Conservation (phyloP, 1,140 invertebrate genomes). For the Ips nitidus region DNA sequence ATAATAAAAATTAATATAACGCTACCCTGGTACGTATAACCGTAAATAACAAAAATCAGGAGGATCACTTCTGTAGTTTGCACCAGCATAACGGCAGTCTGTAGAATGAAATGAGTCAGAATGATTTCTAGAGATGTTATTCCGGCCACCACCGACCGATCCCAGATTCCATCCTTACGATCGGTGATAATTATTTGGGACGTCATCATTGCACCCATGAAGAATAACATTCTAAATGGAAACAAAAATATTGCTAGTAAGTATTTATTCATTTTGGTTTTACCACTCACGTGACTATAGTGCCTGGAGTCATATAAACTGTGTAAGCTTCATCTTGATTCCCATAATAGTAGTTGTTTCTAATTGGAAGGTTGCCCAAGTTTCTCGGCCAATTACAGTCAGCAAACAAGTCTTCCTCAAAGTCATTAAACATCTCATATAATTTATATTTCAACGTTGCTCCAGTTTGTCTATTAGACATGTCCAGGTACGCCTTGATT, state of each 20-base stretch:
- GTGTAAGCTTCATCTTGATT: slow-evolving; percentile 63
- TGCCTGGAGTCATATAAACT: slow-evolving; percentile 77
- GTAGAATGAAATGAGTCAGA: slow-evolving; percentile 74
- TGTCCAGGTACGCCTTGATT: slow-evolving; percentile 53
- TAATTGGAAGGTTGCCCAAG: slow-evolving; percentile 60
- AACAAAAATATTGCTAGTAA: background rate
- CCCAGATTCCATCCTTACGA: slow-evolving; percentile 75
- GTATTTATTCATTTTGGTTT: slow-evolving; percentile 4
- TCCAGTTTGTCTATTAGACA: slow-evolving; percentile 71
- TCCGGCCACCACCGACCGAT: slow-evolving; percentile 73
- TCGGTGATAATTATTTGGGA: slow-evolving; percentile 80
- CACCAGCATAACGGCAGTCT: slow-evolving; percentile 68
- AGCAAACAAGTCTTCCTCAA: slow-evolving; percentile 57
- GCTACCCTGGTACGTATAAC: slow-evolving; percentile 53
- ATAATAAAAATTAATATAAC: slow-evolving; percentile 45
- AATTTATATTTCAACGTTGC: slow-evolving; percentile 64
- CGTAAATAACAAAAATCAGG: slow-evolving; percentile 55
- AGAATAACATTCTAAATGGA: slow-evolving; percentile 69
- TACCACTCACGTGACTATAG: slow-evolving; percentile 66
- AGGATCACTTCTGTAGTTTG: slow-evolving; percentile 58
- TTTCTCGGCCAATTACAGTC: slow-evolving; percentile 61
- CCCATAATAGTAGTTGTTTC: slow-evolving; percentile 73
- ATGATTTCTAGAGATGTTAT: slow-evolving; percentile 58
- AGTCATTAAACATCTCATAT: slow-evolving; percentile 62
- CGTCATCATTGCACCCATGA: slow-evolving; percentile 76